Base-by-base conservation (phyloP, 2,888 invertebrate species). In the Drosophila hamatofila region DNA sequence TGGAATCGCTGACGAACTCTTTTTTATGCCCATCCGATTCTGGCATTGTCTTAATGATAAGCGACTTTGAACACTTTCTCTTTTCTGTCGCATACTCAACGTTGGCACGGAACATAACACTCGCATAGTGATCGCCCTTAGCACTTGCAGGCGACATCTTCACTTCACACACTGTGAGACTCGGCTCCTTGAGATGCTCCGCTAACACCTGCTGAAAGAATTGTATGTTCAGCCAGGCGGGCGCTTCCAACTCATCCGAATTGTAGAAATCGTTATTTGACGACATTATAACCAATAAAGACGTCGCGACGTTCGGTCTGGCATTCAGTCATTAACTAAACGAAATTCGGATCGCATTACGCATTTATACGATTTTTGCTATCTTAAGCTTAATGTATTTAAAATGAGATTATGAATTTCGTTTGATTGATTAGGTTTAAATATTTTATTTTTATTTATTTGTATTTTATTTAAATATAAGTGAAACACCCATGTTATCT, bases 41-140 rank as follows among this genome's bases (percentile, higher is more conserved):
- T 3, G 44, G 44, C 16, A 44, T 44, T 23, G 16, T 44, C 44
- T 23, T 44, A 8, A 44, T 44, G 44, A 44, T 44, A 23, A 44
- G 23, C 44, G 44, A 44, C 7, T 23, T 44, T 3, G 44, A 44
- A 4, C 1, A 23, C 16, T 44, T 44, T 23, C 44, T 11, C 44
- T 25, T 44, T 16, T 25, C 8, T 16, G 16, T 8, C 23, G 44
- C 23, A 25, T 44, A 44, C 16, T 23, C 44, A 11, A 48, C 48
- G 12, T n/a, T 48, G 27, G 48, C 48, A 3, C 48, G 48, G n/a
- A 48, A 48, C 48, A 48, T 48, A 7, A 48, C n/a, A 18, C 27
- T 48, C 27, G 48, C 48, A 27, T 48, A 48, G 48, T 48, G 27
- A 12, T 48, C 27, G 27, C 48, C 48, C 27, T n/a, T 48, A 1